Evolutionary conservation across 2,797 vertebrate genomes (phyloP).

Genomic region (Myiotriccus ornatus): DNA sequence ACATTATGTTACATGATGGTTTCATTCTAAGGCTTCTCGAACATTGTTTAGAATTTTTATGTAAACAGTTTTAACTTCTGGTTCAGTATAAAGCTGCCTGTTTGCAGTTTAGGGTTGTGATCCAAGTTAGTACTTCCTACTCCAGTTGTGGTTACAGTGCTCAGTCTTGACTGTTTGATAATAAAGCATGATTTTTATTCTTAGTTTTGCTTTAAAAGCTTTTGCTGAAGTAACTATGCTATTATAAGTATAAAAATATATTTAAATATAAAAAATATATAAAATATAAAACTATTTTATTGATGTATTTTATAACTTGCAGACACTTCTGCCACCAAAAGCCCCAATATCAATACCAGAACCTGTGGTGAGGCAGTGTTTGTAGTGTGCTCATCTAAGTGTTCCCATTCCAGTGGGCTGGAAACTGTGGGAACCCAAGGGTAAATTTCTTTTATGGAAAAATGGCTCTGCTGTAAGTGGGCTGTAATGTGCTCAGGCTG

Average conservation of each 20-base stretch:
- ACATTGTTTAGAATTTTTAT: background rate
- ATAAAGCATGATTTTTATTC: background rate
- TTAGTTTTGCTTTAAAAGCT: background rate
- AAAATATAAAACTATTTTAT: background rate
- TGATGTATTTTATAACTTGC: background rate
- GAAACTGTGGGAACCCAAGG: background rate
- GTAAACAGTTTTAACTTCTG: background rate
- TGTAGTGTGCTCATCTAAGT: background rate
- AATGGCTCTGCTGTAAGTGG: background rate
- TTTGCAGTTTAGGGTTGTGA: background rate
- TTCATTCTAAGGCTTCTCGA: background rate
- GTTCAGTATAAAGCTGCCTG: background rate
- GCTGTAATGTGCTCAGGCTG: background rate
- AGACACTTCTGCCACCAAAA: background rate
- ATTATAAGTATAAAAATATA: background rate
- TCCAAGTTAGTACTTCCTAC: background rate
- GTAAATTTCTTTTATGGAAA: background rate
- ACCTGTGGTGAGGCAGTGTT: fast-evolving
- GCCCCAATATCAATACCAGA: background rate
- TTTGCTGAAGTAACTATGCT: background rate
- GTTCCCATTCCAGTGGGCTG: background rate
- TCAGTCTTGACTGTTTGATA: background rate
- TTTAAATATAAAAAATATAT: background rate
- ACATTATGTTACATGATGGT: fast-evolving
- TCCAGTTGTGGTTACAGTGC: background rate